Evolutionary conservation across 2,888 invertebrate genomes (phyloP), one percentile per base, ranked within the genome.

Genomic region (Melanostoma scalare): DNA sequence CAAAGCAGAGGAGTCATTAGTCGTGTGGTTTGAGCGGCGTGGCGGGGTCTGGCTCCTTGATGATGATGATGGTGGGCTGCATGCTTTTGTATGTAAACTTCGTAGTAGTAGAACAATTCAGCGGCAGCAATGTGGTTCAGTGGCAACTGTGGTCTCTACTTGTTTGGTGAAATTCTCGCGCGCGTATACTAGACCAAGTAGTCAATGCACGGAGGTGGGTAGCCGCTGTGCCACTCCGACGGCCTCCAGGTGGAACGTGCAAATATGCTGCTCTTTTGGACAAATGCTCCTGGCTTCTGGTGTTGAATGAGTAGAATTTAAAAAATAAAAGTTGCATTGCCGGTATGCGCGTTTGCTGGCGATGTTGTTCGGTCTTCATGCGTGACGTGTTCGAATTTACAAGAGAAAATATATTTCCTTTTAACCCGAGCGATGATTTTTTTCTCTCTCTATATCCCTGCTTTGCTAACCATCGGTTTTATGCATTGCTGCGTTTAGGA

Each of bases 181-280:
- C 50, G 71, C 63, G 42, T 40, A 6, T 10, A 65, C 58, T 31
- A 58, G 4, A 60, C 8, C 35, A 48, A 60, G n/a, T 44, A 74
- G 61, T 69, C 67, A 55, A 53, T 68, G 53, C 40, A 53, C 40
- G 52, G 44, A 46, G 6, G 42, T 53, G 81, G 72, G 40, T 42
- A 69, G 78, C 69, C 76, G 42, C 56, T 65, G 44, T 74, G 65
- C 73, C 73, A 69, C 74, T 74, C 65, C 53, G 65, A 38, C 72
- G 60, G 78, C 78, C 69, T 74, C 63, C 69, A 77, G 68, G 77
- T 82, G 52, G 50, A 60, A 84, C 82, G 69, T 84, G 82, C 68
- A 65, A 78, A 74, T 78, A 77, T 52, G 68, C 6, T 69, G 69
- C 46, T 71, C 74, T 46, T 74, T 77, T 73, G 46, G 68, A 42